Percentiles rank a stretch among this genome's conserved stretches.
phyloP scores from a whole-genome alignment of 2,113 vertebrate species.

The Callipepla squamata region DNA sequence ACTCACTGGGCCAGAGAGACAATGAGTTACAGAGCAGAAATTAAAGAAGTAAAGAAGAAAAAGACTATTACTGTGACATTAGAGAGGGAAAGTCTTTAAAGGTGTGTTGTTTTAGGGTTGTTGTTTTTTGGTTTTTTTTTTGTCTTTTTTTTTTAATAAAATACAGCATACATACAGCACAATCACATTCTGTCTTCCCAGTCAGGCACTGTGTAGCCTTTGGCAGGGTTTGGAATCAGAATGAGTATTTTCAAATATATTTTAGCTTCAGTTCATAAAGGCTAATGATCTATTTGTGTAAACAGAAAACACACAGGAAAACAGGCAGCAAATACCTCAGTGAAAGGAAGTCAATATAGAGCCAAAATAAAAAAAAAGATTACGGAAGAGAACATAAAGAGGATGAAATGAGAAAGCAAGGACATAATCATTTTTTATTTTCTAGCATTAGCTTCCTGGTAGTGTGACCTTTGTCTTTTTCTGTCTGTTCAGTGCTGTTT shows the following conservation, averaged over 20 bases:
- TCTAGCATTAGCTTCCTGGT: not conserved
- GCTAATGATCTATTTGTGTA: not conserved
- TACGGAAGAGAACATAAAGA: not conserved
- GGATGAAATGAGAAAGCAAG: not conserved
- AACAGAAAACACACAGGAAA: not conserved
- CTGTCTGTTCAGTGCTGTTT: not conserved
- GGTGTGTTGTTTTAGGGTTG: not conserved
- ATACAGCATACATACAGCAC: not conserved
- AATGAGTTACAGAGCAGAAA: not conserved
- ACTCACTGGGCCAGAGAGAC: not conserved
- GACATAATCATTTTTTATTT: slow-evolving; percentile 4
- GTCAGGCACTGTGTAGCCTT: not conserved
- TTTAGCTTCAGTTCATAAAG: not conserved
- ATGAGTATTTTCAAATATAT: not conserved
- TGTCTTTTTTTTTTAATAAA: no score
- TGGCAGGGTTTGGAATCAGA: not conserved
- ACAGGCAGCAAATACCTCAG: not conserved
- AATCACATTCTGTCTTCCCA: not conserved
- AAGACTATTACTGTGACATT: not conserved
- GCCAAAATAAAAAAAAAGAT: not conserved
- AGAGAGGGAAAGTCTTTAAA: not conserved
- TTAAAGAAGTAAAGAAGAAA: not conserved
- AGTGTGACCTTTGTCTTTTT: not conserved
- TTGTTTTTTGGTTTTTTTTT: no score
- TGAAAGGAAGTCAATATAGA: not conserved